phyloP scores from a whole-genome alignment of 2,797 vertebrate species.

The Garrulus glandarius region DNA sequence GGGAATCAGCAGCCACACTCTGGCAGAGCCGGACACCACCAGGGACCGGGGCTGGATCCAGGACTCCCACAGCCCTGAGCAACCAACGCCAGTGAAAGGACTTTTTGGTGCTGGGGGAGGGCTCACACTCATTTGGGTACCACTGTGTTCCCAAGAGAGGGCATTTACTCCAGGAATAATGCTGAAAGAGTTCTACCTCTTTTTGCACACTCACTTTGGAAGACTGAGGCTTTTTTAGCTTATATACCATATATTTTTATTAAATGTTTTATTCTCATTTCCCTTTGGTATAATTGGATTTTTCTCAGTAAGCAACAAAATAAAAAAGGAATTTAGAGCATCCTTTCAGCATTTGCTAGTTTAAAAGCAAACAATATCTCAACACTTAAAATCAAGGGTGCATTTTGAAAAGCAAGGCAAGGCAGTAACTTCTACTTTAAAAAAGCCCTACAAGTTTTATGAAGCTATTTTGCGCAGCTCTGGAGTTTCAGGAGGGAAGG shows the following conservation, averaged over 20 bases:
- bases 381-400: not conserved
- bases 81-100: rapidly evolving
- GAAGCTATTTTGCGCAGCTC: not conserved
- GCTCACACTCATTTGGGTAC: not conserved
- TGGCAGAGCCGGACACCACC: not conserved
- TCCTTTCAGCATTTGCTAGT: not conserved
- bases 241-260: not conserved
- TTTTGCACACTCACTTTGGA: not conserved
- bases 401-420: not conserved
- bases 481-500: not conserved
- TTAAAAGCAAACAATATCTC: constrained; percentile 7
- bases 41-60: not conserved
- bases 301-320: constrained; percentile 18
- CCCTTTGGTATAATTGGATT: constrained; percentile 4
- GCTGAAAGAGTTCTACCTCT: not conserved
- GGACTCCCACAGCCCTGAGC: rapidly evolving
- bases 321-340: not conserved
- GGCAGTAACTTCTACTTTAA: constrained; percentile 26
- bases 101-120: not conserved
- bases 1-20: not conserved
- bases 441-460: constrained; percentile 26
- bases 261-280: not conserved
- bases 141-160: not conserved
- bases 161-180: not conserved
- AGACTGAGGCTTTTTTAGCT: not conserved